These are phyloP conservation scores for Hydractinia symbiolongicarpus DNA, from an alignment of 30 jellyfish, hydroid and myxozoan genomes.

Conservation along the genomic window DNA sequence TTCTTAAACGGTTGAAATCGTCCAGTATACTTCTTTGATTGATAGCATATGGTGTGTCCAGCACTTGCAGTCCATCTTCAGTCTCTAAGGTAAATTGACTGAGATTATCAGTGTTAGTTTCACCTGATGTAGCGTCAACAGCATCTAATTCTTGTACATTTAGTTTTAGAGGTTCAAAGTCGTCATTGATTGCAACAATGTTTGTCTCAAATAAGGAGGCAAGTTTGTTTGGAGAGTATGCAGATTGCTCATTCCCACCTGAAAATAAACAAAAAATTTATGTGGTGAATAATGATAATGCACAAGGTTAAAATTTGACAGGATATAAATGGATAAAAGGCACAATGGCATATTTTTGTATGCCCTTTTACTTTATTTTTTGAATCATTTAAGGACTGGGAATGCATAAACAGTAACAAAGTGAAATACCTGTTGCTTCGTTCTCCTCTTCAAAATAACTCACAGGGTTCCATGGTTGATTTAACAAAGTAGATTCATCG, in stretches of 20 bases:
- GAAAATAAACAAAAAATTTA: background rate
- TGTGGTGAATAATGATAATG: too few species aligned
- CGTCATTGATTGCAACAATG: background rate
- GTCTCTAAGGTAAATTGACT: background rate
- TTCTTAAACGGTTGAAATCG: conserved; percentile 42
- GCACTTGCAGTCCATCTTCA: background rate
- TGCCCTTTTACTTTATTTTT: too few species aligned
- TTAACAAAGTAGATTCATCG: conserved; percentile 43
- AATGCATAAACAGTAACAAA: too few species aligned
- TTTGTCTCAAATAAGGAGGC: background rate
- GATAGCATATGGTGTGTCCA: conserved; percentile 5
- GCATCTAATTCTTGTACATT: background rate
- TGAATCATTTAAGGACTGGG: too few species aligned
- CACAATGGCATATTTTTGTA: too few species aligned
- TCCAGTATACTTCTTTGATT: conserved; percentile 35
- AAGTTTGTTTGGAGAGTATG: background rate
- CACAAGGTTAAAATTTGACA: too few species aligned
- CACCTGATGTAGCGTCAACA: background rate
- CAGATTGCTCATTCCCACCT: background rate
- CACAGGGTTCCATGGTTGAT: conserved; percentile 97
- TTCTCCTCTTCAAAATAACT: conserved; percentile 86
- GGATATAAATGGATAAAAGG: too few species aligned
- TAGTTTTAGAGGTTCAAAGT: background rate
- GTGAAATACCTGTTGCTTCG: conserved; percentile 18
- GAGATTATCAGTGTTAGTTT: background rate